phyloP scores from a whole-genome alignment of 1,140 invertebrate genomes.

The Latrodectus geometricus region DNA sequence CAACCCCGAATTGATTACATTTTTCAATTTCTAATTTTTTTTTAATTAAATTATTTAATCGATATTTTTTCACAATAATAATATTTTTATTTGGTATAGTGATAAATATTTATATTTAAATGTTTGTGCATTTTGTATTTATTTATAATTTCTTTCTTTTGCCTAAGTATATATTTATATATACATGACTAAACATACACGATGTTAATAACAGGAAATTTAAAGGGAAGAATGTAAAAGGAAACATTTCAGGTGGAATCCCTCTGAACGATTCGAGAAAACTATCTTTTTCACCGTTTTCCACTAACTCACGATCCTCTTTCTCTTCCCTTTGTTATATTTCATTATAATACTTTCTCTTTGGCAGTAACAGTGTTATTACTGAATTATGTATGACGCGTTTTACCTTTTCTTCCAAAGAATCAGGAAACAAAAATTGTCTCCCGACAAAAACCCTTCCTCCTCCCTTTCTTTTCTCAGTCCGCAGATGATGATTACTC shows the following conservation, averaged over 20 bases:
- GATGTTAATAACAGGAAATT: neutral
- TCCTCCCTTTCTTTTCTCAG: neutral
- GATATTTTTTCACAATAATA: no score
- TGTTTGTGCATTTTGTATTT: no score
- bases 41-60: no score
- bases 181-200: neutral
- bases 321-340: neutral
- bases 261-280: neutral
- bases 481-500: conserved; percentile 22
- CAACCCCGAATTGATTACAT: no score
- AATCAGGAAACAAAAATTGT: neutral
- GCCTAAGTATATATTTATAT: neutral
- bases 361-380: conserved; percentile 7
- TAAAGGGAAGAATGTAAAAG: neutral
- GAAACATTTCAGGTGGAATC: neutral
- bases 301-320: neutral
- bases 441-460: neutral
- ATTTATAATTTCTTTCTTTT: neutral
- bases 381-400: conserved; percentile 16
- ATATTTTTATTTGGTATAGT: no score
- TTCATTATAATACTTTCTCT: neutral
- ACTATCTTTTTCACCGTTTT: neutral
- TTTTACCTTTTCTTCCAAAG: neutral
- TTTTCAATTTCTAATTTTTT: no score
- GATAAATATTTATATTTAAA: no score